Base-by-base conservation (phyloP, 2,888 invertebrate genomes). In the Heliconius charithonia region DNA sequence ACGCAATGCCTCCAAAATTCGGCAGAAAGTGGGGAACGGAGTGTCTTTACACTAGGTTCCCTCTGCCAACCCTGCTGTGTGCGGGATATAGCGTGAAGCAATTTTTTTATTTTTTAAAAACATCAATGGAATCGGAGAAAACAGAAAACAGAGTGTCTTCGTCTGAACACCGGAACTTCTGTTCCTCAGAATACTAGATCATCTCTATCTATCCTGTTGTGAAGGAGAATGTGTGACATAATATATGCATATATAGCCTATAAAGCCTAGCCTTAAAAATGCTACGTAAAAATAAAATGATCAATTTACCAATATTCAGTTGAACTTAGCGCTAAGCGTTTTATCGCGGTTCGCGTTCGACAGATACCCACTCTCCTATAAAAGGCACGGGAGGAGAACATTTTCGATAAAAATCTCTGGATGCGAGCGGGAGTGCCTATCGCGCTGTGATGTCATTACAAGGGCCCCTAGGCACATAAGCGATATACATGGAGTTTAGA, bases 381-480 rank as follows among this genome's bases (percentile, higher is more conserved):
- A 82, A 83, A 83, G 65, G 76, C 80, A 45, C 72, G 74, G 79
- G 79, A 79, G 80, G 78, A 82, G 80, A 81, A 83, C 86, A 85
- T 87, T 88, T 87, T 86, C 87, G 91, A 91, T 91, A 92, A 92
- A 91, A 91, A 90, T 91, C 88, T 88, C 83, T 82, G 86, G 84
- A 87, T 84, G 84, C 86, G 83, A 81, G 78, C 77, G 82, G 82
- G 84, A 88, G 89, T 87, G 91, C 90, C 91, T 93, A 92, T 92
- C 91, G 89, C 86, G 87, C 85, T 86, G 87, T 91, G 91, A 93
- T 89, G 92, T 90, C 91, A 90, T 93, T 93, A 93, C 85, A 80
- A 84, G 78, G 78, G 83, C 88, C 90, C 87, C 81, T 83, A 84
- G 88, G 92, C 88, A 82, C 86, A 85, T 83, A 85, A 86, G 84